These are phyloP conservation scores for Chaenocephalus aceratus DNA, from an alignment of 2,113 vertebrate species.

Conservation along the genomic window DNA sequence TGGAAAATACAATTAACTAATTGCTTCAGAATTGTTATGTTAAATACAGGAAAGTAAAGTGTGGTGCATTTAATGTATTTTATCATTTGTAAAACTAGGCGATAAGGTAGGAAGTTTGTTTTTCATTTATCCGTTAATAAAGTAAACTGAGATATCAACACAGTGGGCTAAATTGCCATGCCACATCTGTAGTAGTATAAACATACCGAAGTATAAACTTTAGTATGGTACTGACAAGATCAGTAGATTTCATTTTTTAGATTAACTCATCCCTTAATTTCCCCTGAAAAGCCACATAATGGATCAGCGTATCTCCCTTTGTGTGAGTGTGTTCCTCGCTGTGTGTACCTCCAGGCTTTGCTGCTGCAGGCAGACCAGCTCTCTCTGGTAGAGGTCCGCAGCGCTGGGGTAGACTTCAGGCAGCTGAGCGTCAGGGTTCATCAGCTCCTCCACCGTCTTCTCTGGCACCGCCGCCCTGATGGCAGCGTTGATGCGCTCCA, in stretches of 20 bases:
- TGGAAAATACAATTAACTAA: not conserved
- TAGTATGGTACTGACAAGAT: too few species aligned
- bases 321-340: not conserved
- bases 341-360: slow-evolving; percentile 89
- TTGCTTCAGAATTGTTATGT: not conserved
- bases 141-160: not conserved
- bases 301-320: not conserved
- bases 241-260: not conserved
- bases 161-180: not conserved
- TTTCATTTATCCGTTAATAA: too few species aligned
- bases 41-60: not conserved
- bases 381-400: slow-evolving; percentile 93
- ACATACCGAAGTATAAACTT: not conserved
- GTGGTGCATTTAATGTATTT: not conserved
- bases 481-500: slow-evolving; percentile 90
- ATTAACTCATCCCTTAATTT: not conserved
- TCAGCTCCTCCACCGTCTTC: slow-evolving; percentile 91
- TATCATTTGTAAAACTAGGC: not conserved
- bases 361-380: slow-evolving; percentile 92
- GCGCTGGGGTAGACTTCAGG: slow-evolving; percentile 92
- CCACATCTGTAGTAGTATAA: not conserved
- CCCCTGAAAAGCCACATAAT: not conserved
- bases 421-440: slow-evolving; percentile 95
- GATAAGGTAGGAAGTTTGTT: too few species aligned
- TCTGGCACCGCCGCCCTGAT: slow-evolving; percentile 87